Conservation (phyloP, 2,113 vertebrate species). For the Thymallus thymallus region DNA sequence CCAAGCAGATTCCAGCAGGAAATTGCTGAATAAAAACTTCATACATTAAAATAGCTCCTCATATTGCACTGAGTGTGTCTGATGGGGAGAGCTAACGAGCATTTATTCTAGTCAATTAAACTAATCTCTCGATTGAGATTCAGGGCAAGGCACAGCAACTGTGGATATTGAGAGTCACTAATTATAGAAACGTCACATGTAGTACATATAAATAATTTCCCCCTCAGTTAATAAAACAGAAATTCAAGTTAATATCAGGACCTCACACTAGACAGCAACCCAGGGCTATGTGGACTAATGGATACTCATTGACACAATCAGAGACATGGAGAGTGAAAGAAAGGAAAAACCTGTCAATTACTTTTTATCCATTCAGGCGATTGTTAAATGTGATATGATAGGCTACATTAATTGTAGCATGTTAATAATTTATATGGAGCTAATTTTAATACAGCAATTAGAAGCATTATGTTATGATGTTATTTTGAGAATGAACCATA, state of each 20-base stretch:
- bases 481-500: background rate
- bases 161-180: slow-evolving; percentile 56
- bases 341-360: background rate
- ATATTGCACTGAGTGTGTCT: slow-evolving; percentile 44
- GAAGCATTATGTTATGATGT: background rate
- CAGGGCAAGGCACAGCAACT: slow-evolving; percentile 55
- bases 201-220: slow-evolving; percentile 43
- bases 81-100: slow-evolving; percentile 36
- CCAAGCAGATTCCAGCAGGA: slow-evolving; percentile 39
- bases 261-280: slow-evolving; percentile 7
- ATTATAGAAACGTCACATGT: slow-evolving; percentile 49
- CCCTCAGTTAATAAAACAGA: slow-evolving; percentile 26
- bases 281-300: slow-evolving; percentile 29
- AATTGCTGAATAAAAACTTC: slow-evolving; percentile 44
- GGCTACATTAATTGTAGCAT: background rate
- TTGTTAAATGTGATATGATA: background rate
- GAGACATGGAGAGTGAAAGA: background rate
- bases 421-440: background rate
- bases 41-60: slow-evolving; percentile 61
- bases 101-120: slow-evolving; percentile 38
- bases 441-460: background rate
- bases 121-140: slow-evolving; percentile 61
- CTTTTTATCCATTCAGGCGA: background rate
- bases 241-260: slow-evolving; percentile 46
- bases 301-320: slow-evolving; percentile 14